These are phyloP conservation scores for Actinia tenebrosa DNA, from an alignment of 64 coral and sea anemone species.

Conservation along the genomic window DNA sequence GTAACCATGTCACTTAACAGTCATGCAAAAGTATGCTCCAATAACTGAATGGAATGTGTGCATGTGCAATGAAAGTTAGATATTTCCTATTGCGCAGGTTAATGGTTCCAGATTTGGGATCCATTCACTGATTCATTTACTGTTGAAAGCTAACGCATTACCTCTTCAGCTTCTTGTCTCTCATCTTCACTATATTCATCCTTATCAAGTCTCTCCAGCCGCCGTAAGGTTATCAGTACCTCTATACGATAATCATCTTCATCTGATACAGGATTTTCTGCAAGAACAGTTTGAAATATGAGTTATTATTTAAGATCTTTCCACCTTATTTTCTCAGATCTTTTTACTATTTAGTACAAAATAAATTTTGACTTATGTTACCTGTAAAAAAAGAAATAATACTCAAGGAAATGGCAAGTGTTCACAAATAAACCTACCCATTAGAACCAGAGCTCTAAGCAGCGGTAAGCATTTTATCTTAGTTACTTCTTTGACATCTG, in stretches of 20 bases:
- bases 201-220: slow-evolving; percentile 94
- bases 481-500: slow-evolving; percentile 71
- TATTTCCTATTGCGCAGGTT: no score
- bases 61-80: no score
- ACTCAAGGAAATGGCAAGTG: no score
- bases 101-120: no score
- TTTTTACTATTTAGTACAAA: no score
- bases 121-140: no score
- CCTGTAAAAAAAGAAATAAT: no score
- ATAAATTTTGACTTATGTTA: neutral
- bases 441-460: slow-evolving; percentile 77
- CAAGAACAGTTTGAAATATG: neutral
- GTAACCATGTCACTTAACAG: no score
- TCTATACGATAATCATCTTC: slow-evolving; percentile 99
- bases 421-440: slow-evolving; percentile 42
- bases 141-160: neutral
- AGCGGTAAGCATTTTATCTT: slow-evolving; percentile 88
- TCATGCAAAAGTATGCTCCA: no score
- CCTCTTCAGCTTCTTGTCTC: slow-evolving; percentile 97
- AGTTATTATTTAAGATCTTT: no score
- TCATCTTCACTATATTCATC: slow-evolving; percentile 98
- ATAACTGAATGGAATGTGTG: no score
- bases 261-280: slow-evolving; percentile 92
- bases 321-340: no score
- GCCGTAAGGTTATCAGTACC: slow-evolving; percentile 81